Evolutionary conservation across 2,113 vertebrate genomes (phyloP).

Genomic region (Coptodon rendalli): DNA sequence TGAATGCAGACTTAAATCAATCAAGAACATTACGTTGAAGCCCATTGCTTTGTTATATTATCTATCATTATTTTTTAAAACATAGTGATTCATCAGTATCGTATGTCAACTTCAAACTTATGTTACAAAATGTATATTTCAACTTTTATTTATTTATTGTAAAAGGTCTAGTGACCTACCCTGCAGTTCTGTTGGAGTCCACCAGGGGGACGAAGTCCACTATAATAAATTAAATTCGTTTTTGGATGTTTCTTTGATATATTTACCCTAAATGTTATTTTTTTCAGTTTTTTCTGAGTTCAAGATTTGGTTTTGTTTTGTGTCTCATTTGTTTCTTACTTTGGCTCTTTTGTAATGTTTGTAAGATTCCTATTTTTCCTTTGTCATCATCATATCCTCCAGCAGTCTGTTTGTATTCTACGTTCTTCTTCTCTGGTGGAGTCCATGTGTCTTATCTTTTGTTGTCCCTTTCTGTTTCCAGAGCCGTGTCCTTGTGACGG

Average conservation of each 20-base stretch:
- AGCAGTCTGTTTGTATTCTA: background rate
- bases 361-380: background rate
- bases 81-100: background rate
- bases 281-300: background rate
- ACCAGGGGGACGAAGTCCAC: too few relatives aligned
- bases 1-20: background rate
- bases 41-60: background rate
- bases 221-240: too few relatives aligned
- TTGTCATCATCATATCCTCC: background rate
- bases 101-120: background rate
- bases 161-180: background rate
- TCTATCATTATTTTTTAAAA: background rate
- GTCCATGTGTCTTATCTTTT: background rate
- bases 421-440: background rate
- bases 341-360: background rate
- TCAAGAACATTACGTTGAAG: background rate
- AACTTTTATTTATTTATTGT: background rate
- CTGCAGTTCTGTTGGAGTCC: background rate
- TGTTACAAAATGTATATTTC: background rate
- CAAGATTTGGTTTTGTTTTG: background rate
- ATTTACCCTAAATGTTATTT: background rate
- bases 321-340: background rate
- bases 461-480: background rate
- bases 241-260: background rate
- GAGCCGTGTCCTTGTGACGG: background rate